These are phyloP conservation scores for Leucophenga montana DNA, from an alignment of 2,888 invertebrate genomes.

Conservation along the genomic window DNA sequence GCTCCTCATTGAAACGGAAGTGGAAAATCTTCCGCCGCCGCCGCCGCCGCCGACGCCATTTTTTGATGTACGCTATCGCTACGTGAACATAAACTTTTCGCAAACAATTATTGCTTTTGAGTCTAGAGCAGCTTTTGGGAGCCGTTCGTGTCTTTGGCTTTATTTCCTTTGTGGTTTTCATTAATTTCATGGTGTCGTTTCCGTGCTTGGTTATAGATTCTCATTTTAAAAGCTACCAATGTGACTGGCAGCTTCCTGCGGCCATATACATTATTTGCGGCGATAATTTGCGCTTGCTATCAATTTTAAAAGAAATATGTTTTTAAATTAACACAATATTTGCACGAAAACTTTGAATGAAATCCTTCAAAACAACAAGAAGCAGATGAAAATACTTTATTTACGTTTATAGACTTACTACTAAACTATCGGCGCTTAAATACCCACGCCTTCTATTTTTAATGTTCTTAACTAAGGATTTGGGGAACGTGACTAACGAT, in stretches of 20 bases:
- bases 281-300: conserved; percentile 11
- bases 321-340: not conserved
- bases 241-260: not conserved
- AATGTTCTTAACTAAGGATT: too few relatives aligned
- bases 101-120: conserved; percentile 59
- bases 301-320: conserved; percentile 9
- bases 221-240: not conserved
- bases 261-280: not conserved
- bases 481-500: too few relatives aligned
- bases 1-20: not conserved
- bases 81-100: conserved; percentile 64
- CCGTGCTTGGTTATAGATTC: conserved; percentile 42
- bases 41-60: conserved; percentile 35
- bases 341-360: too few relatives aligned
- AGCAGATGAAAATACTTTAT: too few relatives aligned
- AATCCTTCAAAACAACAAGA: too few relatives aligned
- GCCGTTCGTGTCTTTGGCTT: conserved; percentile 29
- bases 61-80: conserved; percentile 61
- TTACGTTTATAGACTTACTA: too few relatives aligned
- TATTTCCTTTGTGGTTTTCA: conserved; percentile 56
- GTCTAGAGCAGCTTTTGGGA: conserved; percentile 42
- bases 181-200: conserved; percentile 65
- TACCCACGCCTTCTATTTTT: too few relatives aligned
- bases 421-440: too few relatives aligned
- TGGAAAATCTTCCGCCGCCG: conserved; percentile 41